phyloP scores from a whole-genome alignment of 2,888 invertebrate genomes.

The Drosophila hawaiiensis region DNA sequence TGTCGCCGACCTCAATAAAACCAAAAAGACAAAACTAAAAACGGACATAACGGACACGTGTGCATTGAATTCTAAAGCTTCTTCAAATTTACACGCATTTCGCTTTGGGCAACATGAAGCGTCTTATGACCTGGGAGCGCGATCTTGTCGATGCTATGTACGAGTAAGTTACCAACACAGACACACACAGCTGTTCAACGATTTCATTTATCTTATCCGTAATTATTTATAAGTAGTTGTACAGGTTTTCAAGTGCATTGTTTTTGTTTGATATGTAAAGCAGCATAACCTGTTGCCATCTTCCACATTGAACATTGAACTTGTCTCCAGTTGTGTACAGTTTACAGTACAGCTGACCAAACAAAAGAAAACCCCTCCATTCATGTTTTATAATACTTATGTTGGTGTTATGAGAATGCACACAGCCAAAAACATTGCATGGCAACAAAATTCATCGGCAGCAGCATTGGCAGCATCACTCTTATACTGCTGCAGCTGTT shows the following conservation, averaged over 20 bases:
- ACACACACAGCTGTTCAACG: constrained; percentile 44
- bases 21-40: constrained; percentile 32
- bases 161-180: constrained; percentile 74
- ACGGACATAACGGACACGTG: constrained; percentile 47
- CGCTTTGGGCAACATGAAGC: constrained; percentile 78
- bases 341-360: constrained; percentile 13
- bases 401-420: constrained; percentile 22
- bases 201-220: constrained; percentile 50
- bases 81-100: constrained; percentile 50
- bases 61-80: constrained; percentile 45
- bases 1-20: constrained; percentile 61
- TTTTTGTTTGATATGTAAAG: constrained; percentile 29
- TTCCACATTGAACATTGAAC: constrained; percentile 60
- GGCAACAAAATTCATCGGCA: constrained; percentile 43
- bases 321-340: constrained; percentile 31
- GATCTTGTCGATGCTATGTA: constrained; percentile 84
- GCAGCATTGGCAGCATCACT: constrained; percentile 18
- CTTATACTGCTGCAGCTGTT: constrained; percentile 48
- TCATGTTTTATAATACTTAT: constrained; percentile 42
- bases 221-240: constrained; percentile 39
- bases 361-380: constrained; percentile 5
- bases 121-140: constrained; percentile 83
- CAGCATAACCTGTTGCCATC: constrained; percentile 61
- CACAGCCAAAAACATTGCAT: constrained; percentile 45
- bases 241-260: constrained; percentile 67